Evolutionary conservation across 2,888 invertebrate genomes (phyloP).

Genomic region (Stenodema calcarata): DNA sequence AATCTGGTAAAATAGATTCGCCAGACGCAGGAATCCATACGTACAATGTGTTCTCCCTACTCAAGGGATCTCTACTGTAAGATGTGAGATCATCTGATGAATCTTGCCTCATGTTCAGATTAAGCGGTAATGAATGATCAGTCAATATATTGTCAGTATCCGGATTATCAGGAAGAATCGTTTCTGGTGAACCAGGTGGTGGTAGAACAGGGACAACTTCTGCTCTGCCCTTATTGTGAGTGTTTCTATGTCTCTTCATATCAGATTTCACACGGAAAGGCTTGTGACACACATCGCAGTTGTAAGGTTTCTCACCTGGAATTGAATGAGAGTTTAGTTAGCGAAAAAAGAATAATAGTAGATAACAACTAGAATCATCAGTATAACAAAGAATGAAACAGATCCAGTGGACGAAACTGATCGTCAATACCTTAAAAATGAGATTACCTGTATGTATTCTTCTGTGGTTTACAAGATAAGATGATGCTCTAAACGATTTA

Average conservation of each 20-base stretch:
- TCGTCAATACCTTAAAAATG: no score
- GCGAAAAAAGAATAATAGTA: neutral
- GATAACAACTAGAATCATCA: no score
- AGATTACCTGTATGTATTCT: slow-evolving; percentile 83
- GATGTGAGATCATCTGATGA: slow-evolving; percentile 53
- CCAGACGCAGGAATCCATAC: slow-evolving; percentile 58
- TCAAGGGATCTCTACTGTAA: slow-evolving; percentile 47
- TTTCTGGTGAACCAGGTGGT: slow-evolving; percentile 22
- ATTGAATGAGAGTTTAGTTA: slow-evolving; percentile 40
- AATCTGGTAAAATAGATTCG: slow-evolving; percentile 57
- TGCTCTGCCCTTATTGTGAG: slow-evolving; percentile 65
- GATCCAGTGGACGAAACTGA: no score
- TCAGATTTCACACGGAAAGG: slow-evolving; percentile 84
- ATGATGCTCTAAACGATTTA: slow-evolving; percentile 84
- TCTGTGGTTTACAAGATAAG: slow-evolving; percentile 83
- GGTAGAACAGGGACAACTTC: neutral
- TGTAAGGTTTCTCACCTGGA: slow-evolving; percentile 77
- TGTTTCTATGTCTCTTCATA: slow-evolving; percentile 79
- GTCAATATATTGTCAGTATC: slow-evolving; percentile 52
- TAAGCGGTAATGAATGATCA: slow-evolving; percentile 55
- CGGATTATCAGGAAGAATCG: slow-evolving; percentile 1
- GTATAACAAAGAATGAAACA: no score
- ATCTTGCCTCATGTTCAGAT: slow-evolving; percentile 57
- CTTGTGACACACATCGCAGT: slow-evolving; percentile 78
- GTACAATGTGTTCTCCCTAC: slow-evolving; percentile 56